These are phyloP conservation scores for Halcyon malimbica DNA, from an alignment of 2,113 vertebrate species.

Conservation along the genomic window DNA sequence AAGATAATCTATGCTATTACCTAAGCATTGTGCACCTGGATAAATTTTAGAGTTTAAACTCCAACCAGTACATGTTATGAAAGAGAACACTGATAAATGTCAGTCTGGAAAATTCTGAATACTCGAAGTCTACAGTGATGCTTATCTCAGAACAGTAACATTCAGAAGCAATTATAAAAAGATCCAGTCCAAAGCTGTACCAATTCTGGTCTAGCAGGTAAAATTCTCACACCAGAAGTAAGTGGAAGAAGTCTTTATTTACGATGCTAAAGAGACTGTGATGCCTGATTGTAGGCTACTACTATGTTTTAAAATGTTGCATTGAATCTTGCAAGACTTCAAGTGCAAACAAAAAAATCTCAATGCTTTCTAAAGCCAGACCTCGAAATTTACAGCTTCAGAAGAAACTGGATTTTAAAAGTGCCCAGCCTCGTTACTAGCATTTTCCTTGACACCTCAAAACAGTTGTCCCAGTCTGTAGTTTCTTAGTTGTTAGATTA, in stretches of 20 bases:
- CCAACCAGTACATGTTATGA: background rate
- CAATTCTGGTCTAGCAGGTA: background rate
- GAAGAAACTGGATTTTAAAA: background rate
- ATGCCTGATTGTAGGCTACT: background rate
- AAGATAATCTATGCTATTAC: background rate
- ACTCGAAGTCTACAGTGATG: background rate
- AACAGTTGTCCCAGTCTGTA: background rate
- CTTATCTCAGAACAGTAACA: background rate
- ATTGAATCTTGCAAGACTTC: background rate
- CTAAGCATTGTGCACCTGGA: background rate
- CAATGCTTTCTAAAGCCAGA: background rate
- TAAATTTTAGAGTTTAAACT: background rate
- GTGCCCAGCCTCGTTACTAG: background rate
- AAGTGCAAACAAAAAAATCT: background rate
- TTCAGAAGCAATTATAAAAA: background rate
- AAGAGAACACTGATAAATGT: background rate
- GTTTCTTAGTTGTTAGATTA: background rate
- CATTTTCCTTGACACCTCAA: background rate
- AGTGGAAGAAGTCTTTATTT: background rate
- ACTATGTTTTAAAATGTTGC: background rate
- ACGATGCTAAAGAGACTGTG: background rate
- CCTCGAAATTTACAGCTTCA: background rate
- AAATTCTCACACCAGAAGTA: background rate
- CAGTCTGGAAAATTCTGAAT: background rate
- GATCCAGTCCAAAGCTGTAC: background rate